Evolutionary conservation across 2,113 vertebrate genomes (phyloP).

Genomic region (Baryphthengus martii): DNA sequence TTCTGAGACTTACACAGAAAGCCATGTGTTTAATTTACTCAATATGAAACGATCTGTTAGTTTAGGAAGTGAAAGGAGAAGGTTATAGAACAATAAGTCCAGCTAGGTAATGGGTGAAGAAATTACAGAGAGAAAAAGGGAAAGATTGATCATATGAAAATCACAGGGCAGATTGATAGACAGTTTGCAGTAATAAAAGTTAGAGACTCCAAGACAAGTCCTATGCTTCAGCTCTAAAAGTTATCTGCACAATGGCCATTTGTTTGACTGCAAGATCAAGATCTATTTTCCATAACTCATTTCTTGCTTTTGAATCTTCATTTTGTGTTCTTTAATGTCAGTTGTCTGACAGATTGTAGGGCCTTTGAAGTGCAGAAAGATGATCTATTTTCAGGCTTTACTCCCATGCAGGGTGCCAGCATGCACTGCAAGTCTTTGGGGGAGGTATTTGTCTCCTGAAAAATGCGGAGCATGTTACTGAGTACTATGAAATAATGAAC

Average conservation of each 20-base stretch:
- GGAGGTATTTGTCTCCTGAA: background rate
- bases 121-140: background rate
- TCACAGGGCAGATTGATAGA: background rate
- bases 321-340: background rate
- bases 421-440: background rate
- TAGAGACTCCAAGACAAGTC: background rate
- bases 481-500: background rate
- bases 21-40: background rate
- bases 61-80: conserved; percentile 3
- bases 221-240: background rate
- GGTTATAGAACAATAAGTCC: background rate
- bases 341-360: background rate
- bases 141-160: background rate
- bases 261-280: background rate
- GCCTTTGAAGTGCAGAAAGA: background rate
- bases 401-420: background rate
- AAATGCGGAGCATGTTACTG: background rate
- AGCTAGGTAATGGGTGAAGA: background rate
- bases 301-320: background rate
- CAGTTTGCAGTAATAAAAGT: background rate
- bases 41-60: background rate
- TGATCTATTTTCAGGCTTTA: conserved; percentile 12
- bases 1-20: background rate
- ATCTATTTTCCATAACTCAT: background rate
- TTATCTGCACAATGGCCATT: background rate